Conservation (phyloP, 1,140 invertebrate species). For the Neodiprion virginianus region DNA sequence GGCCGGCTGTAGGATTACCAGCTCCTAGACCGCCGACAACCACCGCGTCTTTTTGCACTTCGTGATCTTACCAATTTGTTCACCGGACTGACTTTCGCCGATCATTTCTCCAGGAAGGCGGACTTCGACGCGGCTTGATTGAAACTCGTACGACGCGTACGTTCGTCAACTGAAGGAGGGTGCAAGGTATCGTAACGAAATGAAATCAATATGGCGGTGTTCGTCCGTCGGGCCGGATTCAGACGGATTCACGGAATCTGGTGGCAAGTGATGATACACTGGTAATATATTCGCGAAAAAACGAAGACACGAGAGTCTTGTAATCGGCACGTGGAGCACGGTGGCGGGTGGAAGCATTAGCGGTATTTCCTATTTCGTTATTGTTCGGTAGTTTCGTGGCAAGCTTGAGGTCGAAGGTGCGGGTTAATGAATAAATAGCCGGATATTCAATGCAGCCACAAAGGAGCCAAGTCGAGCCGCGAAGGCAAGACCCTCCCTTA, state of each 20-base stretch:
- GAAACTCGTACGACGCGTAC: no score
- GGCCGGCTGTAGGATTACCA: constrained; percentile 35
- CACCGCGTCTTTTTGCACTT: constrained; percentile 27
- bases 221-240: no score
- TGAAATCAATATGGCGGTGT: no score
- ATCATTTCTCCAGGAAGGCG: not conserved
- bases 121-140: no score
- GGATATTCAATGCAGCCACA: constrained; percentile 57
- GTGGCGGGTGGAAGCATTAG: not conserved
- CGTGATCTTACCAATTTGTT: constrained; percentile 42
- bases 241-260: no score
- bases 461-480: constrained; percentile 48
- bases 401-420: constrained; percentile 51
- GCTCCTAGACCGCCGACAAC: constrained; percentile 23
- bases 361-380: constrained; percentile 1
- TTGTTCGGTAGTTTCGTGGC: constrained; percentile 1
- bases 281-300: no score
- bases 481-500: constrained; percentile 53
- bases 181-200: no score
- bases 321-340: no score
- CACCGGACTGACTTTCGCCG: not conserved
- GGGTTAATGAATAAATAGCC: constrained; percentile 62
- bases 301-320: no score
- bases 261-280: no score
- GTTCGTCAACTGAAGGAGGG: no score